Evolutionary conservation across 1,140 invertebrate genomes (phyloP).

Genomic region (Cephus cinctus): DNA sequence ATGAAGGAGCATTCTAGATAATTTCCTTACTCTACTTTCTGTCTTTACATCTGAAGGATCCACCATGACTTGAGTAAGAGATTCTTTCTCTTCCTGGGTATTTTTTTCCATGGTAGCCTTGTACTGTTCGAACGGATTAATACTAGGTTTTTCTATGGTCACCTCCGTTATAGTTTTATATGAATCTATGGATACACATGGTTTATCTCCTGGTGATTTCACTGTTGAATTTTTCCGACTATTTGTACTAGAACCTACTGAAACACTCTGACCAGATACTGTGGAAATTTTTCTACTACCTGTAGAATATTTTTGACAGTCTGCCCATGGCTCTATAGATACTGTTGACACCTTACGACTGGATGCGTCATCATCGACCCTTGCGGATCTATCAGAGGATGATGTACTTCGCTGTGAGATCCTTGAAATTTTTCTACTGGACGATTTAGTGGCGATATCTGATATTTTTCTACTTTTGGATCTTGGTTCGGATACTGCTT

Average conservation of each 20-base stretch:
- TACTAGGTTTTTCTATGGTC: constrained; percentile 29
- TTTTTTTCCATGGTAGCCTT: constrained; percentile 15
- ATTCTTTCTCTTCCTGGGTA: constrained; percentile 5
- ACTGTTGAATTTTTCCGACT: constrained; percentile 20
- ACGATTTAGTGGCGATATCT: no score
- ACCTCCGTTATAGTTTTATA: constrained; percentile 29
- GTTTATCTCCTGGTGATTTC: constrained; percentile 20
- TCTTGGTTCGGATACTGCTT: not conserved
- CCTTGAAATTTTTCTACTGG: not conserved
- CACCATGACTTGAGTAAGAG: constrained; percentile 18
- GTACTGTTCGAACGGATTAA: constrained; percentile 29
- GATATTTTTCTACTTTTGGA: no score
- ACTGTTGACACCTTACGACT: constrained; percentile 14
- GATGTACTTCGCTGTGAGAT: not conserved
- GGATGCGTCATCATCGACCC: not conserved
- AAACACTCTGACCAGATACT: constrained; percentile 8
- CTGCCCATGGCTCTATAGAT: constrained; percentile 20
- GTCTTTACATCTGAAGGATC: constrained; percentile 5
- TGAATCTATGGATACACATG: constrained; percentile 27
- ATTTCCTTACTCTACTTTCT: constrained; percentile 6
- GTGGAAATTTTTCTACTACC: constrained; percentile 25
- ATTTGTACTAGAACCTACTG: not conserved
- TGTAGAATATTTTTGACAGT: constrained; percentile 2
- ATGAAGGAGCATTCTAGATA: no score
- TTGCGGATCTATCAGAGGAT: not conserved